Conservation (phyloP, 2,113 vertebrate species). For the Anhinga rufa region DNA sequence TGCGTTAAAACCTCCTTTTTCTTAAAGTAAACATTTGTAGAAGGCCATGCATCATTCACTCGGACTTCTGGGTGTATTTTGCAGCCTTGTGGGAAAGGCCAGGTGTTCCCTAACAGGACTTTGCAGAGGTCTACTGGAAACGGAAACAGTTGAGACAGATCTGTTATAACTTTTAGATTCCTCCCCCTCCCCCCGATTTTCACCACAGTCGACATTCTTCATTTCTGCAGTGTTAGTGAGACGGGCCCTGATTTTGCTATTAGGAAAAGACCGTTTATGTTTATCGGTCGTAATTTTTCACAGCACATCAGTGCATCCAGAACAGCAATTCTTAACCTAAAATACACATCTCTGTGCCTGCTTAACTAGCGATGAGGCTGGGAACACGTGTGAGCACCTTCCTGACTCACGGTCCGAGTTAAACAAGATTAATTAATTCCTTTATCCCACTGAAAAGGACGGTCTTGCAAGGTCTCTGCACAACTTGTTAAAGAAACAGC, state of each 20-base stretch:
- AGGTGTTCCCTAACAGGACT: background rate
- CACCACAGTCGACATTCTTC: background rate
- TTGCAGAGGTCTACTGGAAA: background rate
- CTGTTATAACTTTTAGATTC: background rate
- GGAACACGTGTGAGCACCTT: background rate
- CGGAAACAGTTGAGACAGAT: background rate
- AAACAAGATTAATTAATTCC: background rate
- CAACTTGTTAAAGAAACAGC: background rate
- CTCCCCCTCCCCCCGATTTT: background rate
- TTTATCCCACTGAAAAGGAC: background rate
- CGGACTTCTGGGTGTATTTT: background rate
- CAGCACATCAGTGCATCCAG: background rate
- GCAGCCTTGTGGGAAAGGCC: background rate
- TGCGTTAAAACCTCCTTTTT: background rate
- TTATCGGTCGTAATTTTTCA: background rate
- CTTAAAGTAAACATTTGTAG: background rate
- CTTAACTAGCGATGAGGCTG: background rate
- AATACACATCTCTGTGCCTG: background rate
- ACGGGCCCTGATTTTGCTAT: background rate
- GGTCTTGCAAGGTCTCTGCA: background rate
- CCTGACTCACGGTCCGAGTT: background rate
- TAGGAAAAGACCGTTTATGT: background rate
- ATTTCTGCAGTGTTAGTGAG: background rate
- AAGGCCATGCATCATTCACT: background rate
- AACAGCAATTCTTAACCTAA: background rate